These are phyloP conservation scores for Sepiola atlantica DNA, from an alignment of 2,888 invertebrate genomes.

Conservation along the genomic window DNA sequence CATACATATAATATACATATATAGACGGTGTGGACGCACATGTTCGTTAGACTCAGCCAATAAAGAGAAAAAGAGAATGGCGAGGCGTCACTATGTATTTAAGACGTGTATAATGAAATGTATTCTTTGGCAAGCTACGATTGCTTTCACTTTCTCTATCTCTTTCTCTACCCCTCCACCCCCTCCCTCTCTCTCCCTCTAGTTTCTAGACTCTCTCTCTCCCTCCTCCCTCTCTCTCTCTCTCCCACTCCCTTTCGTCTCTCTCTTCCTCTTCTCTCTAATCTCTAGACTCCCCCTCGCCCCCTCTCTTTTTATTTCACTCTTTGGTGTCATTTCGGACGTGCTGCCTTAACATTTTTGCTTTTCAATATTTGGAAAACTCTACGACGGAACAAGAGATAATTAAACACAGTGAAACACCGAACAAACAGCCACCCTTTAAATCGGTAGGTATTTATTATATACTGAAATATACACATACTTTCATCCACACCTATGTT, in stretches of 20 bases:
- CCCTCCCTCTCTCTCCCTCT: not conserved
- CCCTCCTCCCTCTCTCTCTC: too few species aligned
- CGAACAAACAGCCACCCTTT: too few species aligned
- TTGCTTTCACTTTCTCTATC: not conserved
- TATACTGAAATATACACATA: too few species aligned
- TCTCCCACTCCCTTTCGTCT: too few species aligned
- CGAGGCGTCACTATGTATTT: not conserved
- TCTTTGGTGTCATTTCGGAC: not conserved
- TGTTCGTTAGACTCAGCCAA: not conserved
- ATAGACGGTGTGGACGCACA: not conserved
- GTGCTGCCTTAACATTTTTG: not conserved
- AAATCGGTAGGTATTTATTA: too few species aligned
- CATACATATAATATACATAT: too few species aligned
- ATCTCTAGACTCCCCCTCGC: not conserved
- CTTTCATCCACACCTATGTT: too few species aligned
- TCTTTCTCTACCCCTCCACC: not conserved
- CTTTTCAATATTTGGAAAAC: too few species aligned
- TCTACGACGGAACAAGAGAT: too few species aligned
- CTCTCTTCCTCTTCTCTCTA: not conserved
- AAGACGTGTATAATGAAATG: slow-evolving; percentile 12
- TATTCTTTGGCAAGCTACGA: not conserved
- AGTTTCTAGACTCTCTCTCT: not conserved
- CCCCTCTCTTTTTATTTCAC: not conserved
- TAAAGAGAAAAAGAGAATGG: not conserved
- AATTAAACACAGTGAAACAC: too few species aligned